Evolutionary conservation across 2,888 invertebrate species (phyloP).

Genomic region (Empis livida): DNA sequence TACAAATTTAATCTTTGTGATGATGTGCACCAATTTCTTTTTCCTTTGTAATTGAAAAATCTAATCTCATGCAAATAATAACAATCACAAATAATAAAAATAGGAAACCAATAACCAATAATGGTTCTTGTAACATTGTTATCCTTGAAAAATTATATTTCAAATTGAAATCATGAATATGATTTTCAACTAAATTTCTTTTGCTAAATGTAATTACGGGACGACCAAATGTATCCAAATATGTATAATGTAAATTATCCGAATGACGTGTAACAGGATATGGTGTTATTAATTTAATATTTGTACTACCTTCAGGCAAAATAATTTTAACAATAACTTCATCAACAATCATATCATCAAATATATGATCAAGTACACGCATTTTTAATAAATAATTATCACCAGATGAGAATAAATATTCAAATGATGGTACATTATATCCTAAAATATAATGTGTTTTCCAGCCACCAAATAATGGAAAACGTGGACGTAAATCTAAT

Average conservation of each 20-base stretch:
- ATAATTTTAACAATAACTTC: slow-evolving; percentile 78
- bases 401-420: slow-evolving; percentile 75
- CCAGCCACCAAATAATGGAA: slow-evolving; percentile 98
- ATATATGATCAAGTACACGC: slow-evolving; percentile 92
- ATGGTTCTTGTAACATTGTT: slow-evolving; percentile 84
- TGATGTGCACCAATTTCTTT: slow-evolving; percentile 34
- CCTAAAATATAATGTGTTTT: slow-evolving; percentile 93
- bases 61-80: slow-evolving; percentile 87
- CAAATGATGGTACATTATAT: slow-evolving; percentile 94
- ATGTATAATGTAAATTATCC: slow-evolving; percentile 76
- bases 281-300: slow-evolving; percentile 68
- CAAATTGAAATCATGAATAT: slow-evolving; percentile 88
- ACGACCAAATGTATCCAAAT: slow-evolving; percentile 88
- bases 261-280: slow-evolving; percentile 62
- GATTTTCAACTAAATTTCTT: slow-evolving; percentile 84
- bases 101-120: slow-evolving; percentile 77
- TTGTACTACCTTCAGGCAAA: slow-evolving; percentile 83
- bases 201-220: slow-evolving; percentile 74
- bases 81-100: slow-evolving; percentile 81
- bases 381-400: slow-evolving; percentile 77
- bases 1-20: not conserved
- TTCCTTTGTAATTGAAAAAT: slow-evolving; percentile 81
- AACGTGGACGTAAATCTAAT: slow-evolving; percentile 88
- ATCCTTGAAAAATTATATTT: slow-evolving; percentile 77
- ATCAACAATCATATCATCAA: slow-evolving; percentile 92